Conservation (phyloP, 1,140 invertebrate genomes). For the Sycophila sp. region DNA sequence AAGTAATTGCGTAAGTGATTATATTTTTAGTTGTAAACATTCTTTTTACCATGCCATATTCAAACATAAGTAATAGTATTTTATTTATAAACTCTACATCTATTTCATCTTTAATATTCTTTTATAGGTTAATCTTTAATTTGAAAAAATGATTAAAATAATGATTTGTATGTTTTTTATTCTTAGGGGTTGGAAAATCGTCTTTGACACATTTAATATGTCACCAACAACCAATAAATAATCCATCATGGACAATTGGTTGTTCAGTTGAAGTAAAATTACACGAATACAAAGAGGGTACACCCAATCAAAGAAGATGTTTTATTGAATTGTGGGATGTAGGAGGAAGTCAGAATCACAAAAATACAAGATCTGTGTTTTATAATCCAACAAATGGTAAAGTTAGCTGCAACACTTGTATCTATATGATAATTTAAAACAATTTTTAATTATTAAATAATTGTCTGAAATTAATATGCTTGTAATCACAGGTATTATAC, state of each 20-base stretch:
- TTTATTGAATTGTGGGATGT: constrained; percentile 97
- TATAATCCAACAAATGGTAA: constrained; percentile 92
- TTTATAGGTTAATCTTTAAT: constrained; percentile 16
- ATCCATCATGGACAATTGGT: constrained; percentile 93
- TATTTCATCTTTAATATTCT: not conserved
- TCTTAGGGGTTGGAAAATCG: constrained; percentile 91
- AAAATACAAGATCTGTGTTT: constrained; percentile 91
- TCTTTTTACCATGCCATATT: not conserved
- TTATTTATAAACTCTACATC: not conserved
- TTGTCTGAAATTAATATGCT: constrained; percentile 36
- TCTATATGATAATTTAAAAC: too few species aligned
- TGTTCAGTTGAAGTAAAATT: constrained; percentile 95
- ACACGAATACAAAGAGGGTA: constrained; percentile 95
- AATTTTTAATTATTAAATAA: too few species aligned
- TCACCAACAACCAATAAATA: constrained; percentile 83
- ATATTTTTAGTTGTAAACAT: not conserved
- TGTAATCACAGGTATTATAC: constrained; percentile 77
- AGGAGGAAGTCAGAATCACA: constrained; percentile 91
- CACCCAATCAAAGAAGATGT: constrained; percentile 87
- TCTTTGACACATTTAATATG: constrained; percentile 92
- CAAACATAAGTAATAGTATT: not conserved
- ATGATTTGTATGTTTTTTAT: not conserved
- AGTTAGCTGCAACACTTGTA: too few species aligned
- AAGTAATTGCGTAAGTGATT: not conserved
- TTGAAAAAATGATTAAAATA: not conserved